A percentile compares a stretch with the other conserved stretches of the same genome.
Conservation (phyloP, 2,113 vertebrate genomes). For the Scatophagus argus region DNA sequence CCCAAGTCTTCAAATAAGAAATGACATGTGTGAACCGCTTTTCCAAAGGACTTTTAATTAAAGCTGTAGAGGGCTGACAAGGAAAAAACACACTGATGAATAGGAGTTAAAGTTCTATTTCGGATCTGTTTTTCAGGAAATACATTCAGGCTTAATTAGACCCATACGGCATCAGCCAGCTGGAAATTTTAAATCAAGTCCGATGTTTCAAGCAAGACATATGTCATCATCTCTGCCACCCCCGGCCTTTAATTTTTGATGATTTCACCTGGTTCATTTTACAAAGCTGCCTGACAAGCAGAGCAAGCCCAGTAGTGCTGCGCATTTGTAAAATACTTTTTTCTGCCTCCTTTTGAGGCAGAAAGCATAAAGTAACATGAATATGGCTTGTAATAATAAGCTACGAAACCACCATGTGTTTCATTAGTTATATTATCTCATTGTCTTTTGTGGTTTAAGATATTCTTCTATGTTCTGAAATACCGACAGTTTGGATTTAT, state of each 20-base stretch:
- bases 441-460: constrained; percentile 3
- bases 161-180: constrained; percentile 81
- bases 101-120: constrained; percentile 81
- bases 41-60: constrained; percentile 86
- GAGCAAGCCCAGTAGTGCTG: constrained; percentile 9
- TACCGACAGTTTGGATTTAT: constrained; percentile 25
- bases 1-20: constrained; percentile 78
- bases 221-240: constrained; percentile 77
- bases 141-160: constrained; percentile 85
- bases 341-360: neutral
- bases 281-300: constrained; percentile 28
- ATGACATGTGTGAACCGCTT: constrained; percentile 82
- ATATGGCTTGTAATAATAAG: neutral
- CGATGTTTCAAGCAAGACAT: constrained; percentile 77
- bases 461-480: constrained; percentile 6
- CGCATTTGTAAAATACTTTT: constrained; percentile 4
- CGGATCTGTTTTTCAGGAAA: constrained; percentile 83
- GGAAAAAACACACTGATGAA: constrained; percentile 81
- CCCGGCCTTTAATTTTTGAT: constrained; percentile 65
- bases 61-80: constrained; percentile 80
- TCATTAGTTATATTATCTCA: constrained; percentile 16
- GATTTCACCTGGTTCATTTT: constrained; percentile 70
- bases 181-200: constrained; percentile 81
- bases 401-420: neutral
- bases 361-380: neutral